Evolutionary conservation across 2,797 vertebrate species (phyloP).

Genomic region (Poliocrania exsul): DNA sequence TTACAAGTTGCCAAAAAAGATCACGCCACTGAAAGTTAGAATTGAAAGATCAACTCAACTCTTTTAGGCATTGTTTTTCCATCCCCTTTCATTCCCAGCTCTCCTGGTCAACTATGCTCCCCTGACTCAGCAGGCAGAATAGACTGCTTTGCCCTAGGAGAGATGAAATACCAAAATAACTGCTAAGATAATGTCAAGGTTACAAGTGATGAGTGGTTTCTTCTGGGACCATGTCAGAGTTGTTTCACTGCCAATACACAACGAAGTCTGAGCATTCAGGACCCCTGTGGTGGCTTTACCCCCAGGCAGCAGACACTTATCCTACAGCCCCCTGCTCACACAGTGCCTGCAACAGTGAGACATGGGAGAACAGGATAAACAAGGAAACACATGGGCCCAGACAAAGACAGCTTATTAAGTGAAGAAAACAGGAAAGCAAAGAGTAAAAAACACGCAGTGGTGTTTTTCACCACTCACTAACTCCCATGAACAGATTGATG

Average conservation of each 20-base stretch:
- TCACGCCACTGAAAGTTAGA: background rate
- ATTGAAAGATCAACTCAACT: background rate
- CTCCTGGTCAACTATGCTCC: background rate
- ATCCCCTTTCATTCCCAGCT: background rate
- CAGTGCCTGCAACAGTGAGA: accelerated
- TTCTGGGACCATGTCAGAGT: background rate
- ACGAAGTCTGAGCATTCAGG: background rate
- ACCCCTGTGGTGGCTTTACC: background rate
- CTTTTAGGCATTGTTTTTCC: background rate
- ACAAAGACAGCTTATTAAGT: background rate
- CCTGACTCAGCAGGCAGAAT: background rate
- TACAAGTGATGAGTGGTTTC: accelerated
- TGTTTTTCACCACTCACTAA: background rate
- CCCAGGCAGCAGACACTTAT: background rate
- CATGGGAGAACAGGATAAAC: background rate
- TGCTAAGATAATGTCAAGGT: background rate
- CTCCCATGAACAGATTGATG: background rate
- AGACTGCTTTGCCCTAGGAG: background rate
- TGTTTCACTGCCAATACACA: background rate
- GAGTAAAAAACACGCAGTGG: background rate
- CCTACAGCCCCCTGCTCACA: background rate
- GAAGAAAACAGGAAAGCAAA: background rate
- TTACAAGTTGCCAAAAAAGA: background rate
- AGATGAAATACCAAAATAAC: background rate
- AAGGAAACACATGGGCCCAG: background rate